Evolutionary conservation across 1,140 invertebrate species (phyloP).

Genomic region (Orchesella cincta): DNA sequence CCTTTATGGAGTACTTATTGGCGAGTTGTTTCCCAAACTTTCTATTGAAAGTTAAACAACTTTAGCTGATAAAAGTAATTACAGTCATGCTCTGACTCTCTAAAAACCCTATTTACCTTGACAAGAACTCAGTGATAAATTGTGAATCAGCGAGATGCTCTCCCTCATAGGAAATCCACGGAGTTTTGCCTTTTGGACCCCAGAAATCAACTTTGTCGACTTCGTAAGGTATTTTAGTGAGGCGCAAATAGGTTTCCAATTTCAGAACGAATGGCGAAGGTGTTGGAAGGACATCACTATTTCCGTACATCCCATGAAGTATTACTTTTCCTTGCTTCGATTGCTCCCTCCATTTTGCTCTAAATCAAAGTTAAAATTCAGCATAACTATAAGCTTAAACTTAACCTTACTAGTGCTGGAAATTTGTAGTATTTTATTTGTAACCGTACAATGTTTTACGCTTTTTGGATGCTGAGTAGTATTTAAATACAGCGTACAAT

Average conservation of each 20-base stretch:
- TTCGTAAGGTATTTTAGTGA: slow-evolving; percentile 24
- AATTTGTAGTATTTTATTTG: too few relatives aligned
- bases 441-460: too few relatives aligned
- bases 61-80: too few relatives aligned
- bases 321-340: not conserved
- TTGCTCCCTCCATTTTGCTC: not conserved
- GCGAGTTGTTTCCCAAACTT: slow-evolving; percentile 52
- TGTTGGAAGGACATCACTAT: not conserved
- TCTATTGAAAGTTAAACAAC: not conserved
- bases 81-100: too few relatives aligned
- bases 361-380: not conserved
- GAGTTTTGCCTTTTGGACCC: slow-evolving; percentile 54
- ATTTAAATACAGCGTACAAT: too few relatives aligned
- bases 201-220: slow-evolving; percentile 38
- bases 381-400: too few relatives aligned
- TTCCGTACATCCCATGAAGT: slow-evolving; percentile 17
- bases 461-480: too few relatives aligned
- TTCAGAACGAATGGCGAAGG: slow-evolving; percentile 6
- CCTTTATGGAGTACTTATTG: slow-evolving; percentile 48
- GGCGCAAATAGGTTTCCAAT: slow-evolving; percentile 28
- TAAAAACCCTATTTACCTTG: too few relatives aligned
- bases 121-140: slow-evolving; percentile 56
- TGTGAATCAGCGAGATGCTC: slow-evolving; percentile 57
- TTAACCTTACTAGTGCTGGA: too few relatives aligned
- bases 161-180: slow-evolving; percentile 59